Percentiles rank a stretch among this genome's conserved stretches.
These are phyloP conservation scores for Bacillus rossius DNA, from an alignment of 1,140 invertebrate species.

Conservation along the genomic window DNA sequence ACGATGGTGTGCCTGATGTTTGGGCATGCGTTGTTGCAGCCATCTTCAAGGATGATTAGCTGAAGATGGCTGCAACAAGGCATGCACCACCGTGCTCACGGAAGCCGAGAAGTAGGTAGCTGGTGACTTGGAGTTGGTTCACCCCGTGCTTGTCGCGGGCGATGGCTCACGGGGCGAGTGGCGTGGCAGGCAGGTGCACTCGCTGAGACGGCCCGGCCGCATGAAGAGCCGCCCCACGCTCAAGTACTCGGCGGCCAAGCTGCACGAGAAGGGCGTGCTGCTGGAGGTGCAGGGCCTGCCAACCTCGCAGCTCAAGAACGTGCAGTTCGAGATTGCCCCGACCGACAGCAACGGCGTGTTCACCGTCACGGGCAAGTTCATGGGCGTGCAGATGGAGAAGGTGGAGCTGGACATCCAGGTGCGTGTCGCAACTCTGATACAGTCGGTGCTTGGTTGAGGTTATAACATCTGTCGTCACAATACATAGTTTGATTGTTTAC, in stretches of 20 bases:
- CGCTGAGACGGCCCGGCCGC: constrained; percentile 39
- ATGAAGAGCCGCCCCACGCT: constrained; percentile 55
- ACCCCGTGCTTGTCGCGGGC: no score
- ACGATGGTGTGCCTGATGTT: no score
- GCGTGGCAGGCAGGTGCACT: constrained; percentile 16
- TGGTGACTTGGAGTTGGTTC: no score
- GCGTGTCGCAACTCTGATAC: constrained; percentile 13
- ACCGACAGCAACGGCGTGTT: constrained; percentile 64
- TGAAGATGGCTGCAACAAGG: no score
- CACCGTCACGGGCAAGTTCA: constrained; percentile 67
- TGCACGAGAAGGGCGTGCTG: constrained; percentile 69
- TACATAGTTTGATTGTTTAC: no score
- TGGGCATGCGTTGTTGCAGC: no score
- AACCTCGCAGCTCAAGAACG: constrained; percentile 64
- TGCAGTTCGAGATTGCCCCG: constrained; percentile 69
- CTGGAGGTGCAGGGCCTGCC: constrained; percentile 66
- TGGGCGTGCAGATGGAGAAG: constrained; percentile 74
- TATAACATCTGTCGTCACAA: no score
- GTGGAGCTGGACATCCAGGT: constrained; percentile 64
- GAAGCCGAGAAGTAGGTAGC: no score
- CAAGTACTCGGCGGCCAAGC: constrained; percentile 65
- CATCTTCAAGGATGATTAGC: no score
- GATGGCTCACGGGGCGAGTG: no score
- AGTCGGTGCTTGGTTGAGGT: no score
- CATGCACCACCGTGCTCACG: no score